phyloP scores from a whole-genome alignment of 2,113 vertebrate species.

The Siniperca knerii region DNA sequence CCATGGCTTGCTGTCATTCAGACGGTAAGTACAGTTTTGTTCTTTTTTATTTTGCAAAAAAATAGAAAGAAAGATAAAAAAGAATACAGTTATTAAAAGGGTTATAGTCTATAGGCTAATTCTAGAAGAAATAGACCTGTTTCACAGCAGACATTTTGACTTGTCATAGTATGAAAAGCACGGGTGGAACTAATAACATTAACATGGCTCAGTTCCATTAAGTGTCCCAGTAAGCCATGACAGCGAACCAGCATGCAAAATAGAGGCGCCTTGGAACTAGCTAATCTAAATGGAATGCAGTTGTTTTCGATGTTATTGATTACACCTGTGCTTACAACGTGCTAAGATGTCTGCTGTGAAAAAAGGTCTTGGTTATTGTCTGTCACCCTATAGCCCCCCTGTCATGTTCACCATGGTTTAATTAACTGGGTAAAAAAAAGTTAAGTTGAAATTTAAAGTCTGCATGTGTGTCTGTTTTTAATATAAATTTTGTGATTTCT shows the following conservation, averaged over 20 bases:
- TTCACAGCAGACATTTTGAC: background rate
- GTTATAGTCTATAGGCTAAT: too few relatives aligned
- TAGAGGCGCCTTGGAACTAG: too few relatives aligned
- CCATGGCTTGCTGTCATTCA: background rate
- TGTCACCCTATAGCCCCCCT: background rate
- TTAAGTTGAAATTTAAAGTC: background rate
- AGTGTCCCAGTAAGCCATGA: background rate
- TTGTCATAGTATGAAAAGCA: background rate
- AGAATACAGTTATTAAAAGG: background rate
- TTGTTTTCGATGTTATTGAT: background rate
- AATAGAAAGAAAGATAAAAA: background rate
- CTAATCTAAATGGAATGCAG: background rate
- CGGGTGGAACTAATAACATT: background rate
- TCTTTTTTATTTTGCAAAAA: background rate
- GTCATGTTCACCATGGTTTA: background rate
- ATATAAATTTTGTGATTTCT: background rate
- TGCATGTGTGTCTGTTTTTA: background rate
- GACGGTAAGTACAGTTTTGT: too few relatives aligned
- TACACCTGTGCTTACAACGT: background rate
- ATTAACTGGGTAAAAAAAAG: background rate
- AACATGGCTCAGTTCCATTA: background rate
- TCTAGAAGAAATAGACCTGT: background rate
- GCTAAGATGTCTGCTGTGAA: background rate
- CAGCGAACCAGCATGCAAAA: background rate
- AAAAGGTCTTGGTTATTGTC: background rate